These are phyloP conservation scores for Darevskia mixta DNA, from an alignment of 2,797 vertebrate genomes.

Conservation along the genomic window DNA sequence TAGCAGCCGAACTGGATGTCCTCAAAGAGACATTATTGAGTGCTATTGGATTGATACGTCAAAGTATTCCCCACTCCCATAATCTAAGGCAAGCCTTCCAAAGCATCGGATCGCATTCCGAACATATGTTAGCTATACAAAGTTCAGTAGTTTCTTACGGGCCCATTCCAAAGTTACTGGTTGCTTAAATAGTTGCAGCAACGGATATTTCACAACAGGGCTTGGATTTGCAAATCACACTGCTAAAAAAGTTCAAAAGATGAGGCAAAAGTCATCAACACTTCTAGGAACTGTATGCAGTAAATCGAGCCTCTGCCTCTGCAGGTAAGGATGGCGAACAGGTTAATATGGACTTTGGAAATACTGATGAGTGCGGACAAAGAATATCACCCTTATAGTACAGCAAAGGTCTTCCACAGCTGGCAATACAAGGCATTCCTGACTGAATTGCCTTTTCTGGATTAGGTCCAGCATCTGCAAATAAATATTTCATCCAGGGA, in stretches of 20 bases:
- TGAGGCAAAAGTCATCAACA: neutral
- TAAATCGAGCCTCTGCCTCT: neutral
- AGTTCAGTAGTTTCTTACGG: conserved; percentile 32
- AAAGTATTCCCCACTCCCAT: conserved; percentile 42
- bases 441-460: neutral
- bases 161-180: conserved; percentile 12
- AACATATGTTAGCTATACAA: conserved; percentile 1
- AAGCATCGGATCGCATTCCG: neutral
- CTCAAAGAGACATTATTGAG: conserved; percentile 50
- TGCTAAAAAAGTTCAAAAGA: neutral
- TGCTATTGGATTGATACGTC: conserved; percentile 41
- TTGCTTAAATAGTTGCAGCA: conserved; percentile 2
- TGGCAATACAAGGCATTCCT: neutral
- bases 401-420: neutral
- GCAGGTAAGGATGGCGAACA: neutral
- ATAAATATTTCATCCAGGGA: neutral
- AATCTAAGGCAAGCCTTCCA: conserved; percentile 46
- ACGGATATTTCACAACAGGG: conserved; percentile 9
- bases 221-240: conserved; percentile 19
- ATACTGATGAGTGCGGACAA: neutral
- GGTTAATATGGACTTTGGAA: neutral
- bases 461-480: neutral
- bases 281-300: neutral
- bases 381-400: neutral
- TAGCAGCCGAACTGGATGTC: conserved; percentile 28